phyloP scores from a whole-genome alignment of 2,113 vertebrate species.

The Condylura cristata region DNA sequence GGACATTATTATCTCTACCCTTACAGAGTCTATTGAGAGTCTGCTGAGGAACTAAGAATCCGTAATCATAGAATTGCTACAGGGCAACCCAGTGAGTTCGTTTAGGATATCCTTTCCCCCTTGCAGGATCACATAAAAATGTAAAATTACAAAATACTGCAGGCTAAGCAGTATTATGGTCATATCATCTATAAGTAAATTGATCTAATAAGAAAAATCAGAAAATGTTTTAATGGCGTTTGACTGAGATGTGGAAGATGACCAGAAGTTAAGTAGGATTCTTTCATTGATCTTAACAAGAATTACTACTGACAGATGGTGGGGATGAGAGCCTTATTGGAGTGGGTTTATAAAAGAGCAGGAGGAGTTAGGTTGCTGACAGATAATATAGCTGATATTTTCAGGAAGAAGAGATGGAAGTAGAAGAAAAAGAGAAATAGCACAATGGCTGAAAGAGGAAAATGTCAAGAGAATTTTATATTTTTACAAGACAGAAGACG shows the following conservation, averaged over 20 bases:
- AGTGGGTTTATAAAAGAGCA: not conserved
- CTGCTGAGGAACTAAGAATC: not conserved
- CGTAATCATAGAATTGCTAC: not conserved
- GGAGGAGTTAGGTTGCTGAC: not conserved
- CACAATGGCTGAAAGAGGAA: not conserved
- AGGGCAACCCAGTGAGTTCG: too few species aligned
- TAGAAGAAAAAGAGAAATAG: not conserved
- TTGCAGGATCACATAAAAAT: not conserved
- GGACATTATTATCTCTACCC: not conserved
- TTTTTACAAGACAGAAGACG: not conserved
- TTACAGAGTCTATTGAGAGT: not conserved
- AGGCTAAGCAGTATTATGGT: not conserved
- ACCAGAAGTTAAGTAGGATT: not conserved
- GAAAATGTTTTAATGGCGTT: not conserved
- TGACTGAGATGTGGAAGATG: slow-evolving; percentile 12
- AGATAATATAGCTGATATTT: not conserved
- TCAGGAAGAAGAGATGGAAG: not conserved
- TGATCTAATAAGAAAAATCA: not conserved
- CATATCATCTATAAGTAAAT: not conserved
- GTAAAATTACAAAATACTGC: not conserved
- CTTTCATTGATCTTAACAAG: not conserved
- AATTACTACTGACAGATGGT: not conserved
- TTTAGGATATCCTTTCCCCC: too few species aligned
- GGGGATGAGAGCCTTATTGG: not conserved
- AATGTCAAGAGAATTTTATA: not conserved